A percentile compares a stretch with the other conserved stretches of the same genome.
Evolutionary conservation across 92 coral and sea anemone species (phyloP).

Genomic region (Zoanthus sociatus): DNA sequence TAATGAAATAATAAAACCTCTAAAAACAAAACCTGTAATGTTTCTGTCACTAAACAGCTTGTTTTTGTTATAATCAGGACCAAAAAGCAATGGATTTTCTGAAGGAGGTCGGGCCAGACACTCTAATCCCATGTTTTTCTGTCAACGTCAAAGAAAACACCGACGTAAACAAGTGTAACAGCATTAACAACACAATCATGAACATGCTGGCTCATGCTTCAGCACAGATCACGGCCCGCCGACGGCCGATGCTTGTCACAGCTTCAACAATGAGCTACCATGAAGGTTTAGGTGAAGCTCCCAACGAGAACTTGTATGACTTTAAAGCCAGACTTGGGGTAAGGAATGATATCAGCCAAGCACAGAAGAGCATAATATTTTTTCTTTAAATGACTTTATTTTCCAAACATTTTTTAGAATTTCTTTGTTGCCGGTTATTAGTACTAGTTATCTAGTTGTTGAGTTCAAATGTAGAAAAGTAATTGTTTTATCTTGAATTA

Average conservation of each 20-base stretch:
- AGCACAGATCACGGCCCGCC: conserved; percentile 59
- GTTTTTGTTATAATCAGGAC: conserved; percentile 51
- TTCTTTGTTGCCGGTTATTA: too few relatives aligned
- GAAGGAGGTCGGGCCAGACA: conserved; percentile 87
- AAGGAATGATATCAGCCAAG: conserved; percentile 9
- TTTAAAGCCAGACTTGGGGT: conserved; percentile 85
- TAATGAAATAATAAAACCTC: too few relatives aligned
- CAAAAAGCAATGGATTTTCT: conserved; percentile 78
- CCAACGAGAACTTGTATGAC: conserved; percentile 61
- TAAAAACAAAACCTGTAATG: too few relatives aligned
- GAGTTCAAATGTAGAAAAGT: too few relatives aligned
- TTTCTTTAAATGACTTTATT: too few relatives aligned
- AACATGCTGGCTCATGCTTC: conserved; percentile 70
- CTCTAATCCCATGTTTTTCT: conserved; percentile 83
- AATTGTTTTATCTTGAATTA: too few relatives aligned
- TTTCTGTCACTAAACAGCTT: not conserved
- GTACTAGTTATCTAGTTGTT: too few relatives aligned
- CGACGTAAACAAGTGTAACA: conserved; percentile 63
- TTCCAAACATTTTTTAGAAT: too few relatives aligned
- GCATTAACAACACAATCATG: conserved; percentile 72
- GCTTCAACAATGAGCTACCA: conserved; percentile 76
- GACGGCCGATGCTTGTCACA: conserved; percentile 85
- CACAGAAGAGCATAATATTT: too few relatives aligned
- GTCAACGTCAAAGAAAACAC: conserved; percentile 78
- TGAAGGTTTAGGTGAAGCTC: conserved; percentile 20